Conservation (phyloP, 2,113 vertebrate genomes). For the Gallinago jamesoni region DNA sequence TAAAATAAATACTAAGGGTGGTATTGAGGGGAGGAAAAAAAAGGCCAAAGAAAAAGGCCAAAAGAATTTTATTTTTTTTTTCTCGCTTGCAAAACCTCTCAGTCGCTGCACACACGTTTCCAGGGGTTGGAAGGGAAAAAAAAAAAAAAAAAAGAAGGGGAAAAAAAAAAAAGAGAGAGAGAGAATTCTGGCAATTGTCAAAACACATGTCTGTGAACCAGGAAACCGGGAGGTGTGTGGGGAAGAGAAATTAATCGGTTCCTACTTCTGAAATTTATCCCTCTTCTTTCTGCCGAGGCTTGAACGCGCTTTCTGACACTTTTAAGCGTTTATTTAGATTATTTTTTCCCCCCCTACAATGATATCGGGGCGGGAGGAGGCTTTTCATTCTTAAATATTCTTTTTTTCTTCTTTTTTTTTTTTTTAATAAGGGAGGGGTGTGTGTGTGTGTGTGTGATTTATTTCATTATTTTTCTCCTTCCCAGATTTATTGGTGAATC, state of each 20-base stretch:
- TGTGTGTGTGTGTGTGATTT: not conserved
- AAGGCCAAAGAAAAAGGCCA: too few species aligned
- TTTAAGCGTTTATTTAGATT: not conserved
- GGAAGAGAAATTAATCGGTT: not conserved
- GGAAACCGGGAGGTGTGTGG: slow-evolving; percentile 42
- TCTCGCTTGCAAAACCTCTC: not conserved
- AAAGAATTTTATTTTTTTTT: not conserved
- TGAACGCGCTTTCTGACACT: not conserved
- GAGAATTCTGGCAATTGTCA: slow-evolving; percentile 51
- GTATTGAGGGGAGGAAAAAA: too few species aligned
- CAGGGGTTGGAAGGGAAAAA: not conserved
- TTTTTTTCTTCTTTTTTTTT: not conserved
- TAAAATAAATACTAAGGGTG: not conserved
- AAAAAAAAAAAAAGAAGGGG: not conserved
- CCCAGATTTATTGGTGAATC: slow-evolving; percentile 47
- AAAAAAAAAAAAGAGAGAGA: not conserved
- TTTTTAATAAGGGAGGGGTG: not conserved
- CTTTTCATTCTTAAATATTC: not conserved
- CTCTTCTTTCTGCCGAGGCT: not conserved
- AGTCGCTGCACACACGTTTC: not conserved
- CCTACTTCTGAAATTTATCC: not conserved
- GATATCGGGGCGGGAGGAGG: not conserved
- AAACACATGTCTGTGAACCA: slow-evolving; percentile 22
- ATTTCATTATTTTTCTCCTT: slow-evolving; percentile 5
- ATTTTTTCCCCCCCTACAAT: not conserved